Percentiles rank a stretch among this genome's conserved stretches.
Conservation (phyloP, 2,113 vertebrate genomes). For the Lethenteron reissneri region DNA sequence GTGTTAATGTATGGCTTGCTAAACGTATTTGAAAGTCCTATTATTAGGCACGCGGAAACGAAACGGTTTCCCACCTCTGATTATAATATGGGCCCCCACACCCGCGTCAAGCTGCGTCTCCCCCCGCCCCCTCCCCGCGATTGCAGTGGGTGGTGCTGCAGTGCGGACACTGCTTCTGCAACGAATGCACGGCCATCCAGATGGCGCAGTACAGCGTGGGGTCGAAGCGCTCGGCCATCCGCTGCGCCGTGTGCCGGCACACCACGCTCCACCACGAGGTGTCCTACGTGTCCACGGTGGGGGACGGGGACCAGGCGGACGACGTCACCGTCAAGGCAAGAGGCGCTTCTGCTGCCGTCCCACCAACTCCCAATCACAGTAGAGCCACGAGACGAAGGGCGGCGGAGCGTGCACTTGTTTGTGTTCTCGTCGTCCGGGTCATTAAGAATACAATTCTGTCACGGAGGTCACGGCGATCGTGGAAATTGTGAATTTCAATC, state of each 20-base stretch:
- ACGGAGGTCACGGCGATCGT: too few species aligned
- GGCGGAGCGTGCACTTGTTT: conserved; percentile 10
- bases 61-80: too few species aligned
- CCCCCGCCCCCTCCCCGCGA: neutral
- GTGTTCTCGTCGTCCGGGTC: neutral
- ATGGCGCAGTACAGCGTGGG: conserved; percentile 84
- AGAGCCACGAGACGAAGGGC: neutral
- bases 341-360: neutral
- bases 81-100: too few species aligned
- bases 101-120: too few species aligned
- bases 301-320: conserved; percentile 45
- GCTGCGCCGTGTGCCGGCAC: conserved; percentile 88
- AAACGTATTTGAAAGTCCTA: too few species aligned
- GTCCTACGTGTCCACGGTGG: conserved; percentile 82
- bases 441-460: too few species aligned
- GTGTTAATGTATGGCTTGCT: too few species aligned
- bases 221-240: conserved; percentile 55
- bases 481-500: too few species aligned
- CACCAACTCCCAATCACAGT: too few species aligned
- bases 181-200: conserved; percentile 76
- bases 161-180: conserved; percentile 92
- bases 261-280: conserved; percentile 80
- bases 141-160: conserved; percentile 85
- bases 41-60: too few species aligned
- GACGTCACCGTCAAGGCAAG: conserved; percentile 73